These are phyloP conservation scores for Zygothrica quintamaculata DNA, from an alignment of 2,888 invertebrate genomes.

Conservation along the genomic window DNA sequence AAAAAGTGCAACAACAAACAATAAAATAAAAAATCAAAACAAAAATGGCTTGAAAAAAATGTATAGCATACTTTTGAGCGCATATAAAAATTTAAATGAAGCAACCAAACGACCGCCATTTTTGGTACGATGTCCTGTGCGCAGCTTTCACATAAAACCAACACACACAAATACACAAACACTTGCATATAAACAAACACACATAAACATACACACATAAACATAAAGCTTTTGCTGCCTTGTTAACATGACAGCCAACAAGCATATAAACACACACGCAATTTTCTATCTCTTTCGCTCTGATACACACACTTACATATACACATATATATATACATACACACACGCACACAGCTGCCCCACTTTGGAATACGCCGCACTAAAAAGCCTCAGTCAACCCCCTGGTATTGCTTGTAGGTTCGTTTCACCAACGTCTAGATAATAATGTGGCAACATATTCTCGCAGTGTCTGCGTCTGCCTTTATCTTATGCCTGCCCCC, in stretches of 20 bases:
- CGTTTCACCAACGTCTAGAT: slow-evolving; percentile 60
- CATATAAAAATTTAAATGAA: slow-evolving; percentile 57
- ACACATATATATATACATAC: slow-evolving; percentile 24
- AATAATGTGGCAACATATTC: slow-evolving; percentile 80
- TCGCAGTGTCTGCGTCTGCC: slow-evolving; percentile 71
- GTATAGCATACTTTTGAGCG: slow-evolving; percentile 63
- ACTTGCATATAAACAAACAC: slow-evolving; percentile 37
- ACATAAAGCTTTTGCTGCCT: slow-evolving; percentile 65
- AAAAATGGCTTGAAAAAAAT: slow-evolving; percentile 27
- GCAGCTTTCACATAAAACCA: slow-evolving; percentile 71
- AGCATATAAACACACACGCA: slow-evolving; percentile 70
- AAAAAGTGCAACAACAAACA: slow-evolving; percentile 31
- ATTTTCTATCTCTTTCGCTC: slow-evolving; percentile 52
- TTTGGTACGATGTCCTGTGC: slow-evolving; percentile 53
- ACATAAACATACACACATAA: slow-evolving; percentile 19
- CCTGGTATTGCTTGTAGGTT: slow-evolving; percentile 42
- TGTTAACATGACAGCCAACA: slow-evolving; percentile 81
- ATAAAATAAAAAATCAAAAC: slow-evolving; percentile 29
- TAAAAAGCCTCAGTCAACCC: slow-evolving; percentile 18
- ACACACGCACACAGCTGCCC: slow-evolving; percentile 40
- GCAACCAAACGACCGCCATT: slow-evolving; percentile 43
- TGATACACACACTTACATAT: slow-evolving; percentile 58
- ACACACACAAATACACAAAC: slow-evolving; percentile 48
- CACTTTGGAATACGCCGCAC: slow-evolving; percentile 49
- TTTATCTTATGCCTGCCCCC: slow-evolving; percentile 53